Base-by-base conservation (phyloP, 2,797 vertebrate species). In the Neomorphus geoffroyi region DNA sequence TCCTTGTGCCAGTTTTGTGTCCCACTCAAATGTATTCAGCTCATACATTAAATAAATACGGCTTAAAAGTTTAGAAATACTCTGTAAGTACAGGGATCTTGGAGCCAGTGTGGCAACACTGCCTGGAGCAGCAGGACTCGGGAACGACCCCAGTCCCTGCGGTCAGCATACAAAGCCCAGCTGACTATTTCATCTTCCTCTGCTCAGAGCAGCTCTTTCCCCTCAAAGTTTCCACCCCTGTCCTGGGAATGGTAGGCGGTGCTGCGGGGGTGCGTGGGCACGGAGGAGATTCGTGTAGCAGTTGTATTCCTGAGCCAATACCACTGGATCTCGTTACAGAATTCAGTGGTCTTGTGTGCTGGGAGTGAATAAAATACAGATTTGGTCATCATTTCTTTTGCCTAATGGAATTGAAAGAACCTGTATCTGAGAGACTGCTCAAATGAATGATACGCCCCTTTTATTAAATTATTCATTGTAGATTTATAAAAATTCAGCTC, bases 281-380 rank as follows among this genome's bases (percentile, higher is more conserved):
- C 0, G 39, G 18, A 88, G 8, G 18, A 9, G 17, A 51, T 86
- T 71, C 30, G 13, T 62, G 35, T 27, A 65, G 41, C 19, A 43
- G 5, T 18, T 39, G 54, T 43, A n/a, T 50, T 86, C 22, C 45
- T 73, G 33, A 61, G 50, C 28, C 87, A 80, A 69, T 18, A 6
- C 5, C 28, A 3, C n/a, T 17, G 22, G 46, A 23, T 50, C 77
- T 53, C 14, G 37, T 57, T 46, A 12, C 10, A 72, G 70, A 64
- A 92, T 3, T 2, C 1, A 4, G 27, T 22, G 7, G 35, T 46
- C 18, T 5, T 28, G 1, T 4, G 26, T 23, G 8, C 16, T 58
- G 54, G 74, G 27, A 46, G 50, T 18, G 3, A 62, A 62, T 67
- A 35, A 13, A 22, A 15, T 6, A 4, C 5, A 41, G 54, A 16